These are phyloP conservation scores for Platichthys stellatus DNA, from an alignment of 2,113 vertebrate genomes.

Conservation along the genomic window DNA sequence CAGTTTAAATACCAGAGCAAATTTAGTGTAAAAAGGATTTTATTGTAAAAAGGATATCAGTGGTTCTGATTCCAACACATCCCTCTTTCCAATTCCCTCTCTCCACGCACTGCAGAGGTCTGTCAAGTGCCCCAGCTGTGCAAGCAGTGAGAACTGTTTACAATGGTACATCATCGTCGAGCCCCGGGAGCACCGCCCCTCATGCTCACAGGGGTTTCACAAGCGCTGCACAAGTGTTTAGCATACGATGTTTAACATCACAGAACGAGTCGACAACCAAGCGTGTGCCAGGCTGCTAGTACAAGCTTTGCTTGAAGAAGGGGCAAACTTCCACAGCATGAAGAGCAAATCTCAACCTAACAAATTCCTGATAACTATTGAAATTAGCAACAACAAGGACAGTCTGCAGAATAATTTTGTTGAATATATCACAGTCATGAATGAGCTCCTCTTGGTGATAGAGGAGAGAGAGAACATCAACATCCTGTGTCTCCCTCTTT, in stretches of 20 bases:
- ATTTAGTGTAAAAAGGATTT: background rate
- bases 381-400: background rate
- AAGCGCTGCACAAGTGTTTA: constrained; percentile 25
- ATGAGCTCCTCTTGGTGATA: constrained; percentile 13
- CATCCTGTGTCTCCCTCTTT: constrained; percentile 65
- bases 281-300: background rate
- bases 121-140: constrained; percentile 58
- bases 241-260: constrained; percentile 39
- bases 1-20: background rate
- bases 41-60: background rate
- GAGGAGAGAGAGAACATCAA: constrained; percentile 18
- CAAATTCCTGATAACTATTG: background rate
- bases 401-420: background rate
- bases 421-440: background rate
- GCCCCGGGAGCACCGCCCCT: constrained; percentile 38
- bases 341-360: background rate
- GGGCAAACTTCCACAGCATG: background rate
- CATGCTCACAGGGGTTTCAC: constrained; percentile 7
- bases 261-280: constrained; percentile 34
- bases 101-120: constrained; percentile 41
- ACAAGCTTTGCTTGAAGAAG: constrained; percentile 8
- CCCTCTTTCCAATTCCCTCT: constrained; percentile 27
- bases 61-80: constrained; percentile 7
- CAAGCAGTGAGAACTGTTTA: constrained; percentile 57
- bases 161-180: constrained; percentile 38